Percentiles rank a stretch among this genome's conserved stretches.
phyloP scores from a whole-genome alignment of 2,888 invertebrate genomes.

The Cheilosia vulpina region DNA sequence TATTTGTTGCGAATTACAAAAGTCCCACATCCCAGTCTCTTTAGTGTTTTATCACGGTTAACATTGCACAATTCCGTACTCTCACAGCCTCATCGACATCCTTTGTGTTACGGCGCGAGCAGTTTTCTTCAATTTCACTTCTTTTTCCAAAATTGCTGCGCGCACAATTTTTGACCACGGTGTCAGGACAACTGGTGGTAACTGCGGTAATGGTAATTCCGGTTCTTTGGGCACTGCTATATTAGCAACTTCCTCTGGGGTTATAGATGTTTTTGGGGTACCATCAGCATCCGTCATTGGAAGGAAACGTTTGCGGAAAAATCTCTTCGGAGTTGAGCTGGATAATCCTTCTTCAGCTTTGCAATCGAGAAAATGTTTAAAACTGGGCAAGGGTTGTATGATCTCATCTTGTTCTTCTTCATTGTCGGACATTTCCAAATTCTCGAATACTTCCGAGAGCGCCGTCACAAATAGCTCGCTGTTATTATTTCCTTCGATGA shows the following conservation, averaged over 20 bases:
- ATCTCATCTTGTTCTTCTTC: constrained; percentile 43
- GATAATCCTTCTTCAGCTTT: constrained; percentile 21
- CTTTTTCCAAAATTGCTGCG: constrained; percentile 54
- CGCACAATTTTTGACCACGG: constrained; percentile 66
- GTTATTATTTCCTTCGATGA: constrained; percentile 18
- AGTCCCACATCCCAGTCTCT: background rate
- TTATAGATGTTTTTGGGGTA: constrained; percentile 13
- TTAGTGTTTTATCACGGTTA: constrained; percentile 24
- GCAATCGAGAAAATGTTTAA: constrained; percentile 28
- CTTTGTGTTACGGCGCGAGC: constrained; percentile 35
- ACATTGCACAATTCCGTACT: background rate
- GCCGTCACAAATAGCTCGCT: constrained; percentile 55
- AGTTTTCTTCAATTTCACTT: constrained; percentile 40
- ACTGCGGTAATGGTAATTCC: constrained; percentile 37
- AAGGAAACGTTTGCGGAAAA: constrained; percentile 27
- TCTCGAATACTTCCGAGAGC: constrained; percentile 44
- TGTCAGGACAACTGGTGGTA: constrained; percentile 59
- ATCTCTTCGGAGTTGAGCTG: constrained; percentile 57
- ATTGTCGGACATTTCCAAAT: constrained; percentile 32
- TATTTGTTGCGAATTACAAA: constrained; percentile 9
- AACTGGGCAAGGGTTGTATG: constrained; percentile 26
- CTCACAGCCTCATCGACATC: constrained; percentile 54
- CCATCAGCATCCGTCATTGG: constrained; percentile 11
- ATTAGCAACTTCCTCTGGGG: constrained; percentile 47
- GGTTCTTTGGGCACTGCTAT: constrained; percentile 11